Conservation (phyloP, 2,797 vertebrate species). For the Holocentrus rufus region DNA sequence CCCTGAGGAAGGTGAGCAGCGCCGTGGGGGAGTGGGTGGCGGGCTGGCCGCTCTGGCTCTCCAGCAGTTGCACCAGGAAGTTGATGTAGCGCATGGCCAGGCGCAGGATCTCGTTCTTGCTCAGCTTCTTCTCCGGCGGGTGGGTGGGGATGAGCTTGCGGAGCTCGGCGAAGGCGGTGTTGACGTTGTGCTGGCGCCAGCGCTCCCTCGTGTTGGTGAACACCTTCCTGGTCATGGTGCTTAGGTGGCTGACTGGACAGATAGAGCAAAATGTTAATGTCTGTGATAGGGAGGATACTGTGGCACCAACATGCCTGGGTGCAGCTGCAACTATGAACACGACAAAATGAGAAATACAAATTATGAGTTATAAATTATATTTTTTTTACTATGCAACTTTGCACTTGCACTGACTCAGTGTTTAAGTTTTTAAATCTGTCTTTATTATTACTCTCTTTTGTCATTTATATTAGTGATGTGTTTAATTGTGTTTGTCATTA, state of each 20-base stretch:
- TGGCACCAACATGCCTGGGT: not conserved
- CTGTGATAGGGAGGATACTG: not conserved
- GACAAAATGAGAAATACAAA: not conserved
- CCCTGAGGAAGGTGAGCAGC: conserved; percentile 82
- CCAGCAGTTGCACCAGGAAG: conserved; percentile 93
- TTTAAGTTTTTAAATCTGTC: too few species aligned
- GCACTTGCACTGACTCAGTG: too few species aligned
- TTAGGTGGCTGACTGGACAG: conserved; percentile 3
- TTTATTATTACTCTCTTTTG: too few species aligned
- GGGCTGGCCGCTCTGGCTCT: conserved; percentile 88
- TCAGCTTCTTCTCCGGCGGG: conserved; percentile 97
- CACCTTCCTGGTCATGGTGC: conserved; percentile 93
- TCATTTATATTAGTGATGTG: too few species aligned
- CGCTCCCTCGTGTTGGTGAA: conserved; percentile 94
- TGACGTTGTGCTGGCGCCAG: conserved; percentile 98
- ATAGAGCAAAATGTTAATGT: not conserved
- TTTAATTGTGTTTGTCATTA: too few species aligned
- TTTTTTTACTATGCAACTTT: too few species aligned
- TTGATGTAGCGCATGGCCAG: conserved; percentile 98
- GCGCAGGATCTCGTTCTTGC: conserved; percentile 97
- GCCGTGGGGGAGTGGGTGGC: conserved; percentile 74
- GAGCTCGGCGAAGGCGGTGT: conserved; percentile 94
- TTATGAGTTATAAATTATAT: too few species aligned
- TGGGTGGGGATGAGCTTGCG: conserved; percentile 97
- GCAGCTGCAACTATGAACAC: not conserved